Evolutionary conservation across 2,797 vertebrate species (phyloP).

Genomic region (Pangasius krempfi): DNA sequence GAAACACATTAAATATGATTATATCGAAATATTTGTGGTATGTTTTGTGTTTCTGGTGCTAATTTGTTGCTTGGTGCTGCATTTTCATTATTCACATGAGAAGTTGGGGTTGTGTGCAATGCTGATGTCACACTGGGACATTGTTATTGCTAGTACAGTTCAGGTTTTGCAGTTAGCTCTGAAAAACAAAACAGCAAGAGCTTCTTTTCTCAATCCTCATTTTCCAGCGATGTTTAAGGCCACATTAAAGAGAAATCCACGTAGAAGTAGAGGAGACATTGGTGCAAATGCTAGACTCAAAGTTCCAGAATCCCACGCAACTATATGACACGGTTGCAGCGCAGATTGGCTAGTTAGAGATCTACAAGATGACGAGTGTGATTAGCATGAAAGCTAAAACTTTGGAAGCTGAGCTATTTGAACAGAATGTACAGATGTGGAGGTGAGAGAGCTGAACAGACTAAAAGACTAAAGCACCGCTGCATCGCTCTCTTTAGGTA

Average conservation of each 20-base stretch:
- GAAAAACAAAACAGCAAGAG: background rate
- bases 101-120: background rate
- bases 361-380: background rate
- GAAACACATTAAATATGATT: background rate
- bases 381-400: background rate
- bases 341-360: background rate
- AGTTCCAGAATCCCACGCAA: background rate
- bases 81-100: background rate
- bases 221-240: background rate
- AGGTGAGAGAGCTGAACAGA: background rate
- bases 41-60: background rate
- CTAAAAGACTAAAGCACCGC: background rate
- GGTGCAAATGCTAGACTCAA: background rate
- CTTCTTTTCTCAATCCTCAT: background rate
- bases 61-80: background rate
- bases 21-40: background rate
- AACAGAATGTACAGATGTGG: background rate
- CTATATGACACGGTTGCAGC: background rate
- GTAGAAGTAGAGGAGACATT: background rate
- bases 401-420: background rate
- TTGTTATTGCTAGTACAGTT: background rate
- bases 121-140: background rate
- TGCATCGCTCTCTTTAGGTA: background rate
- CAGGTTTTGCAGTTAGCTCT: background rate
- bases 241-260: background rate